phyloP scores from a whole-genome alignment of 2,797 vertebrate genomes.

The Holocentrus rufus region DNA sequence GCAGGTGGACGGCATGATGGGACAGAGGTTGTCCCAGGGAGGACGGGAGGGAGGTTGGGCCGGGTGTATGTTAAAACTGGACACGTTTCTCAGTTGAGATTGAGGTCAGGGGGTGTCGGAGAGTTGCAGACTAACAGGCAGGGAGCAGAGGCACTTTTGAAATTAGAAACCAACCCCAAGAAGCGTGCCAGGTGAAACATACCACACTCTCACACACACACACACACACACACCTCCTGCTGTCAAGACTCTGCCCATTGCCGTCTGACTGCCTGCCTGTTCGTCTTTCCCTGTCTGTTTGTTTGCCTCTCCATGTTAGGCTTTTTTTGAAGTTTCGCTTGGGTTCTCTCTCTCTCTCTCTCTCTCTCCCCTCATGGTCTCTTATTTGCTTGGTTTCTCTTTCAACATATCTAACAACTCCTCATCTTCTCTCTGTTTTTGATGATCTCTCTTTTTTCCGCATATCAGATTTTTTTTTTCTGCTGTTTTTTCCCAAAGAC shows the following conservation, averaged over 20 bases:
- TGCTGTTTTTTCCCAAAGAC: too few relatives aligned
- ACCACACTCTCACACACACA: too few relatives aligned
- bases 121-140: slow-evolving; percentile 3
- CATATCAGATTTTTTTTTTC: background rate
- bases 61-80: too few relatives aligned
- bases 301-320: background rate
- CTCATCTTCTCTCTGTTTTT: background rate
- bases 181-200: background rate
- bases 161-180: slow-evolving; percentile 3
- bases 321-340: too few relatives aligned
- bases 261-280: too few relatives aligned
- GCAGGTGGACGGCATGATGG: too few relatives aligned
- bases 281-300: background rate
- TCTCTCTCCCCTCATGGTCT: background rate
- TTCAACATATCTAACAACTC: background rate
- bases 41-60: too few relatives aligned
- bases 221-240: background rate
- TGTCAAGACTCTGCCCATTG: slow-evolving; percentile 2
- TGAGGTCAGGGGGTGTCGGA: background rate
- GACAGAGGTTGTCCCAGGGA: too few relatives aligned
- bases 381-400: slow-evolving; percentile 6
- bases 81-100: too few relatives aligned
- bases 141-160: background rate
- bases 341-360: background rate
- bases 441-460: background rate